Evolutionary conservation across 1,140 invertebrate species (phyloP).

Genomic region (Ceratitis capitata): DNA sequence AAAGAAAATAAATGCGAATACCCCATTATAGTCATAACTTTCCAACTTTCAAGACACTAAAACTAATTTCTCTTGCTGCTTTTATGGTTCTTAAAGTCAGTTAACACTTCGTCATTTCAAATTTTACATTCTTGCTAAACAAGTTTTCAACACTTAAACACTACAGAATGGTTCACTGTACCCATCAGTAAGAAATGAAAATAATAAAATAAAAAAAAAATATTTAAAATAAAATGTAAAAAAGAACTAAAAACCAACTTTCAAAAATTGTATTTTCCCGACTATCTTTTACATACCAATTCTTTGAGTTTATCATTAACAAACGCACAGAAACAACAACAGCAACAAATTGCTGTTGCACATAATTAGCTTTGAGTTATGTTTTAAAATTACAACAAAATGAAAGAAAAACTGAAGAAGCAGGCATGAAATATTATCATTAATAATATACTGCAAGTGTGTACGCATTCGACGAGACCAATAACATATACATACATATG

Average conservation of each 20-base stretch:
- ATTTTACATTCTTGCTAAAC: not conserved
- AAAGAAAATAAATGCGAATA: not conserved
- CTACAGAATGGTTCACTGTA: not conserved
- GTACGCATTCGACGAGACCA: too few relatives aligned
- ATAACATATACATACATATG: not conserved
- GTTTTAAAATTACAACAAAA: not conserved
- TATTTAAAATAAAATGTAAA: too few relatives aligned
- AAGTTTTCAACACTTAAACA: not conserved
- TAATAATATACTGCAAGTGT: too few relatives aligned
- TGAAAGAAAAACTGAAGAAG: not conserved
- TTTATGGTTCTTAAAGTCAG: not conserved
- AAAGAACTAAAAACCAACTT: not conserved
- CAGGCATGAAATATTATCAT: not conserved
- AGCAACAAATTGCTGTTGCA: not conserved
- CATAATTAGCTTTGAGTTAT: slow-evolving; percentile 1
- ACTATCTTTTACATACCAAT: not conserved
- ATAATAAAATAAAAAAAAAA: not conserved
- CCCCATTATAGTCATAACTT: not conserved
- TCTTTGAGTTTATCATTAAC: not conserved
- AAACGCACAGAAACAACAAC: not conserved
- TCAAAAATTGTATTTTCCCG: not conserved
- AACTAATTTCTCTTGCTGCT: not conserved
- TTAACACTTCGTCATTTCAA: not conserved
- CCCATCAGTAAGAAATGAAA: not conserved
- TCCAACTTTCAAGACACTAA: not conserved